These are phyloP conservation scores for Etia nguti DNA, from an alignment of 2,113 vertebrate species.

Conservation along the genomic window DNA sequence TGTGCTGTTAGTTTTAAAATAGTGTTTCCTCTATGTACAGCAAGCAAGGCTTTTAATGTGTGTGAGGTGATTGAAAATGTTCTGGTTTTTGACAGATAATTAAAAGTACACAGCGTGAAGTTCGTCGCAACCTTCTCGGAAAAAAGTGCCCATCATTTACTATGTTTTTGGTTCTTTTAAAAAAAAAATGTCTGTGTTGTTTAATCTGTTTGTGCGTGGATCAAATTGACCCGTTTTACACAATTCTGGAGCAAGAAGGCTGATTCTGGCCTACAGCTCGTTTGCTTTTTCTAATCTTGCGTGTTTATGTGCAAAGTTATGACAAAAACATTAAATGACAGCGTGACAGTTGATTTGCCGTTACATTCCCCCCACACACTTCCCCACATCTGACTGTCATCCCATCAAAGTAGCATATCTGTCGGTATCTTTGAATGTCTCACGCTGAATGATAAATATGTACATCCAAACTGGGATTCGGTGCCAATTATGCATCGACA, in stretches of 20 bases:
- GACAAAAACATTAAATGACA: constrained; percentile 67
- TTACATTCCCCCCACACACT: background rate
- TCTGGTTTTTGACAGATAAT: background rate
- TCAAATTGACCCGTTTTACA: constrained; percentile 34
- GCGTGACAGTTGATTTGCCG: constrained; percentile 59
- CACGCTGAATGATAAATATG: constrained; percentile 66
- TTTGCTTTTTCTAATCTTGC: constrained; percentile 62
- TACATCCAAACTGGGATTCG: constrained; percentile 55
- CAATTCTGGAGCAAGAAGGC: constrained; percentile 9
- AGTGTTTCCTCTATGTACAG: background rate
- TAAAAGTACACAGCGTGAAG: background rate
- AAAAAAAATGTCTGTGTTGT: background rate
- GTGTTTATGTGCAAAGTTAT: constrained; percentile 58
- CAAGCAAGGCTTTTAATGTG: background rate
- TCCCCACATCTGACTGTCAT: constrained; percentile 48
- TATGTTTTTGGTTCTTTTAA: background rate
- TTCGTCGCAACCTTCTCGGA: background rate
- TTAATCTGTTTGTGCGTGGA: background rate
- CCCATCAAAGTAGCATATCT: constrained; percentile 63
- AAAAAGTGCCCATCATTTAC: constrained; percentile 3
- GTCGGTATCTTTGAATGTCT: constrained; percentile 56
- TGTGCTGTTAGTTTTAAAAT: background rate
- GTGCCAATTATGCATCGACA: constrained; percentile 67
- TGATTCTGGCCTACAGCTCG: constrained; percentile 39
- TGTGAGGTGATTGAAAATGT: background rate